phyloP scores from a whole-genome alignment of 2,797 vertebrate species.

The Falco rusticolus region DNA sequence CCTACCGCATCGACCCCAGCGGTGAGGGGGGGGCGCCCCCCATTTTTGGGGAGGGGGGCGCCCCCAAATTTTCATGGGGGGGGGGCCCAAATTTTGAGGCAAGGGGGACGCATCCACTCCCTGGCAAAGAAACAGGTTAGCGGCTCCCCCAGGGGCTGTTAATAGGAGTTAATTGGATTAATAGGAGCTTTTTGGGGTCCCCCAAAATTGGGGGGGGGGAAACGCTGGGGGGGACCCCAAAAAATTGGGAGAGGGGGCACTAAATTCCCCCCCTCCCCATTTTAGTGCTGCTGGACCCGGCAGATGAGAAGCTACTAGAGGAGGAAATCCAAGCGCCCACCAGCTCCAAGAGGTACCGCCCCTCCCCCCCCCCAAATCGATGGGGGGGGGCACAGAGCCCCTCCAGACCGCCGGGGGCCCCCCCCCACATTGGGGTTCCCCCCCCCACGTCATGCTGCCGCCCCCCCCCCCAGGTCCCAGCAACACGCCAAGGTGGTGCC shows the following conservation, averaged over 20 bases:
- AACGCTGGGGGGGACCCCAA: not conserved
- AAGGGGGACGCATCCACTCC: no score
- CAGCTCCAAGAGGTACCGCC: constrained; percentile 92
- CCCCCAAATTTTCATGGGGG: no score
- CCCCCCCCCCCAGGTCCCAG: constrained; percentile 81
- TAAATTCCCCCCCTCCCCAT: not conserved
- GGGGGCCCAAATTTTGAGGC: no score
- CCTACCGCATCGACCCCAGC: constrained; percentile 89
- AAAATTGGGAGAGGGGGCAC: no score
- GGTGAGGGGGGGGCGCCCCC: no score
- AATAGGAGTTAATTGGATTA: no score
- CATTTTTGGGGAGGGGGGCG: not conserved
- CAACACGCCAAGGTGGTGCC: constrained; percentile 96
- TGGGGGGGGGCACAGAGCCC: no score
- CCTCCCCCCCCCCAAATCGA: no score
- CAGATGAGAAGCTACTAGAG: constrained; percentile 94
- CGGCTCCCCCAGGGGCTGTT: no score
- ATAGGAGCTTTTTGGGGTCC: no score
- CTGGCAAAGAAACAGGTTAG: no score
- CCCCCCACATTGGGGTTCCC: no score
- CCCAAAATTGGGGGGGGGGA: not conserved
- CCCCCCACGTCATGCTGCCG: not conserved
- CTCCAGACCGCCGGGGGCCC: not conserved
- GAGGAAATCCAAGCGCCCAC: constrained; percentile 95
- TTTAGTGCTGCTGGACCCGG: constrained; percentile 91